Base-by-base conservation (phyloP, 2,113 vertebrate species). In the Embiotoca jacksoni region DNA sequence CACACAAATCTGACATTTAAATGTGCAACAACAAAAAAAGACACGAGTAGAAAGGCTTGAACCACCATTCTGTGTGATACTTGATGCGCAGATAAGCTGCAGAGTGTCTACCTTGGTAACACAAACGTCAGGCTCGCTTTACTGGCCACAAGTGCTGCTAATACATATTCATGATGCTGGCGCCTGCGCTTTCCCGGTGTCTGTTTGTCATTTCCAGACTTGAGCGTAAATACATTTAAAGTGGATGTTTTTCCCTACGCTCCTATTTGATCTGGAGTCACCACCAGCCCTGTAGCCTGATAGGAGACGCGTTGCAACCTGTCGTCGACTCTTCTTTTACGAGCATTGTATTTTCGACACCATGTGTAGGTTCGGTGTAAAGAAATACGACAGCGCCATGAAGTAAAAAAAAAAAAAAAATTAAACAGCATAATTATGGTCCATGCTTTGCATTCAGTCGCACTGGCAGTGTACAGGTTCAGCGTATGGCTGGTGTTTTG, bases 81-180 rank as follows among this genome's bases (percentile, higher is more conserved):
- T 65, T 78, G 85, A 75, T 58, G 75, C 73, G 52, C 81, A 78
- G 59, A 75, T 77, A 63, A 80, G 74, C 73, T 72, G 63, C 78
- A 66, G 32, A 62, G 32, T 73, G 85, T 84, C 83, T 83, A 89
- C 87, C 83, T 80, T 67, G 65, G 85, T 82, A 91, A 88, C 88
- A 77, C 87, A 86, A 84, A 89, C 92, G 54, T 89, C 89, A 88
- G 86, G 76, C 87, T 84, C 90, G 84, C 76, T 92, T 94, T 91
- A 81, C 85, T 75, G 91, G 91, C 90, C 81, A 80, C 82, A 85
- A 90, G 92, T 81, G 90, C 80, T 84, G 70, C 39, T 93, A 59
- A 96, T 97, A 93, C 93, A 96, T 96, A 97, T 96, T 95, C 94
- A 96, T 92, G 87, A 94, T 83, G 76, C 64, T 53, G 89, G 89